Base-by-base conservation (phyloP, 1,140 invertebrate species). In the Pogonus chalceus region DNA sequence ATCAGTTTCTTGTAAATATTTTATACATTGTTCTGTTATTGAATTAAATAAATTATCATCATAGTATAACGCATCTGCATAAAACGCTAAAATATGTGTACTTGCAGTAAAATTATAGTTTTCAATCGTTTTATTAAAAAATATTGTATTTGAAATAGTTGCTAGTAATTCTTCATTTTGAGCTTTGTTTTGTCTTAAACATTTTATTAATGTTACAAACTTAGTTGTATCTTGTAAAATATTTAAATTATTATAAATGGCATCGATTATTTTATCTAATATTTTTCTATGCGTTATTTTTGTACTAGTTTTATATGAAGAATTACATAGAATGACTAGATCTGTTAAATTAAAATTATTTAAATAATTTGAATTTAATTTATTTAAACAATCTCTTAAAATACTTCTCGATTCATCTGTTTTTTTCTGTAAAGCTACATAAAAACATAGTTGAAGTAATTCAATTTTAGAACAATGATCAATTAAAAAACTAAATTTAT, bases 261-360 rank as follows among this genome's bases (percentile, higher is more conserved):
- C 60, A 12, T 49, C 20, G 20, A 59, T 57, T 10, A 69, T 47
- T 56, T 58, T 66, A 7, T 61, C 26, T 24, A 67, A 57, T 26
- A 69, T 46, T 14, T 31, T 14, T 20, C 57, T 51, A 56, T 65
- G 65, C 21, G 39, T 52, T 23, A 69, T 65, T 61, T 61, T 64
- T 20, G 66, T 68, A 55, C 62, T 65, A n/a, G 65, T 67, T 61
- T 67, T 67, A 56, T 66, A 69, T 22, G 62, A 60, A 18, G 68
- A 59, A 58, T 68, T 67, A 53, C 65, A 69, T 22, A 70, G 59
- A 20, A 69, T 62, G 50, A 63, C 65, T 18, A 69, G 52, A 20
- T 70, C 65, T 37, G 64, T 63, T 24, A 52, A 31, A 14, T 55
- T 58, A 55, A 69, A 60, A 39, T 46, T 51, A 20, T 65, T 54